Evolutionary conservation across 92 coral and sea anemone species (phyloP), one percentile per base, ranked within the genome.

Genomic region (Phenganax subtilis): DNA sequence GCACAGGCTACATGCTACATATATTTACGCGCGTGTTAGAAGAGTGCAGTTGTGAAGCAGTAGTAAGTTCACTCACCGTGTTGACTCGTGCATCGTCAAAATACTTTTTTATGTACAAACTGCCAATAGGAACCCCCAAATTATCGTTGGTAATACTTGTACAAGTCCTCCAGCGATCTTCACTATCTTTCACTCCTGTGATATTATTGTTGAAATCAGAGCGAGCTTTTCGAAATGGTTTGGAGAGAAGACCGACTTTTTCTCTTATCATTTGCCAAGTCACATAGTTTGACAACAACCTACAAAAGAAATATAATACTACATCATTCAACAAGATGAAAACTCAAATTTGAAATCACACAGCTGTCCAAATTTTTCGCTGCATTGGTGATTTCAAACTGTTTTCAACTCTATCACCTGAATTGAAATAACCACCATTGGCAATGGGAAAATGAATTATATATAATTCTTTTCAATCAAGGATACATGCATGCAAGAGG

Each of bases 181-280:
- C 98, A 2, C 84, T 85, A 77, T 94, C 97, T 29, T 90, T 89
- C 37, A 94, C 98, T 53, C 97, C 98, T 55, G 98, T 90, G 51
- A 94, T 94, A 60, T 91, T 87, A 86, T 88, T 87, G 72, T 94
- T 94, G 57, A 94, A 94, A 12, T 88, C 86, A 62, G 96, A 93
- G 54, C 98, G 91, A 59, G 98, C 96, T 63, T 86, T 87, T 8
- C 98, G 97, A 80, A 94, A 94, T 12, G 94, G 90, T 76, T 87
- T 74, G 12, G 98, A 91, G 30, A 94, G 86, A 55, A 94, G 87
- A 77, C 91, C 92, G 25, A 94, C 74, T 83, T 94, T 94, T 69
- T 91, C 98, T n/a, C 98, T 87, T n/a, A 94, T 87, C 97, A 94
- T 92, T 82, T 94, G 98, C 98, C 98, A 94, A 16, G 91, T 92